Evolutionary conservation across 1,140 invertebrate genomes (phyloP).

Genomic region (Holotrichia oblita): DNA sequence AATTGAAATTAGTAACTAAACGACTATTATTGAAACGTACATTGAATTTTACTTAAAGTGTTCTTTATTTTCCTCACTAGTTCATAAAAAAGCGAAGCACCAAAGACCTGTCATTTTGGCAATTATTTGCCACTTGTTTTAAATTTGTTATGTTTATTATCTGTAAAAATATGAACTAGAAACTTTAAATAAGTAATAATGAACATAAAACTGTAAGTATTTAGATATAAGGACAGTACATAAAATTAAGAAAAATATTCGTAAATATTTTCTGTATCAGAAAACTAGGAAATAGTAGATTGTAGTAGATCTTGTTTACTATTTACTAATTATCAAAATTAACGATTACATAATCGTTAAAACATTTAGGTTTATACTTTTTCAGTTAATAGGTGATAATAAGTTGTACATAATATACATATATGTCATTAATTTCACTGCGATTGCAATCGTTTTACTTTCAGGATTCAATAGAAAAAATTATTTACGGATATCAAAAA

Average conservation of each 20-base stretch:
- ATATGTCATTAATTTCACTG: not conserved
- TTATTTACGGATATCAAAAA: not conserved
- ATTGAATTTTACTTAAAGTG: not conserved
- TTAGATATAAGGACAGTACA: slow-evolving; percentile 23
- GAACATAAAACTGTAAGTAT: slow-evolving; percentile 15
- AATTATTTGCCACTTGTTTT: slow-evolving; percentile 34
- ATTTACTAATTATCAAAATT: not conserved
- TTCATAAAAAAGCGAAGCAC: slow-evolving; percentile 28
- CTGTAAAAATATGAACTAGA: slow-evolving; percentile 25
- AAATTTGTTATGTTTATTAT: not conserved
- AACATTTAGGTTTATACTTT: not conserved
- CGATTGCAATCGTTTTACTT: not conserved
- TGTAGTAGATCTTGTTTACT: not conserved
- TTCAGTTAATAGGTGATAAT: not conserved
- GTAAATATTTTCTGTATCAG: slow-evolving; percentile 33
- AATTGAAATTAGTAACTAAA: not conserved
- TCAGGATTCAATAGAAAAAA: not conserved
- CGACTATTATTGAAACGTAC: not conserved
- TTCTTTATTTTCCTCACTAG: slow-evolving; percentile 15
- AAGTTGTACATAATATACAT: slow-evolving; percentile 4
- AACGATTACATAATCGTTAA: slow-evolving; percentile 7
- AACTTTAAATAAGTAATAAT: slow-evolving; percentile 10
- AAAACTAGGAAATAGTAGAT: slow-evolving; percentile 7
- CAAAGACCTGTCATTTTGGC: slow-evolving; percentile 21
- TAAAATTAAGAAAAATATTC: not conserved